Percentiles rank a stretch among this genome's conserved stretches.
Conservation (phyloP, 2,113 vertebrate genomes). For the Pomatorhinus ruficollis region DNA sequence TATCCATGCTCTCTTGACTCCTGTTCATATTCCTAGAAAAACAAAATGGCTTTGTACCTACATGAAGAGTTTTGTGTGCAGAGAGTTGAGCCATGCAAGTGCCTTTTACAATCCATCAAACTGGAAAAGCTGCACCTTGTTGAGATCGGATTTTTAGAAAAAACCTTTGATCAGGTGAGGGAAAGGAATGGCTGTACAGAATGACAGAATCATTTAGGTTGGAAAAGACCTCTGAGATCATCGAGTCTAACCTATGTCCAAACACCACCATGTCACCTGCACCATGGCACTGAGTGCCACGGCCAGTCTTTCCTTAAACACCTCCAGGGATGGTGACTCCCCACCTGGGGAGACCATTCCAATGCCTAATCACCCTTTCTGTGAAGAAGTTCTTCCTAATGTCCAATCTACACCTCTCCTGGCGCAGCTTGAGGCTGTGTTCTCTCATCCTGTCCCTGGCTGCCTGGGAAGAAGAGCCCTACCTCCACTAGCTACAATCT, state of each 20-base stretch:
- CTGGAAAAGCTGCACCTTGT: background rate
- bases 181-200: background rate
- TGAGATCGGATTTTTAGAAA: background rate
- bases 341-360: background rate
- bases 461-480: background rate
- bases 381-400: background rate
- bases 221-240: background rate
- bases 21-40: background rate
- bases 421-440: background rate
- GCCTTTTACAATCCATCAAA: background rate
- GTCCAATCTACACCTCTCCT: background rate
- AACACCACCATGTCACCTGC: background rate
- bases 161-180: background rate
- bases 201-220: background rate
- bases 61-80: background rate
- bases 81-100: background rate
- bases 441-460: background rate
- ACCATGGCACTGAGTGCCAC: too few species aligned
- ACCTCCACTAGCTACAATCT: fast-evolving
- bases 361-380: background rate
- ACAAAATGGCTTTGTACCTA: background rate
- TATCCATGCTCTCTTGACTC: background rate
- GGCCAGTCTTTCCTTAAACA: background rate
- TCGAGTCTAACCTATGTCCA: fast-evolving
- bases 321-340: fast-evolving